Evolutionary conservation across 2,888 invertebrate species (phyloP), one percentile per base, ranked within the genome.

Genomic region (Agrochola lota): DNA sequence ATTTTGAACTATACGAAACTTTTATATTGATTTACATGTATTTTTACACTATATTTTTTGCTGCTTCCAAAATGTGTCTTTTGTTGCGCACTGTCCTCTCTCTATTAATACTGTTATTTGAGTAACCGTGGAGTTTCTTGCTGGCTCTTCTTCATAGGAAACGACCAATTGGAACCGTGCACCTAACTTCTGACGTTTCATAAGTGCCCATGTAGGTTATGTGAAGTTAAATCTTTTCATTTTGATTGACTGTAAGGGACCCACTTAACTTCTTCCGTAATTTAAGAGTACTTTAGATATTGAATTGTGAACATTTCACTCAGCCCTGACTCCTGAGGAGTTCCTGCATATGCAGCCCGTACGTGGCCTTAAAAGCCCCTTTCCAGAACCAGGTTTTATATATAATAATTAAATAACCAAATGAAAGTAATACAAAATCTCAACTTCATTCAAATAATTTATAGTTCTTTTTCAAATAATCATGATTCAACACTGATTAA

Each of bases 401-500:
- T n/a, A n/a, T n/a, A 11, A 40, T 4, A 60, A 49, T 20, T 2
- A 23, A 30, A 60, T 40, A 7, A 57, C 17, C 6, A 20, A 66
- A 66, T 26, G 6, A 20, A 8, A 67, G n/a, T 11, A 11, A 30
- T 20, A 66, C 11, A 43, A 66, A 23, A 11, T 4, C 23, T 23
- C 9, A 69, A 26, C 40, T 30, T 23, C 12, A 49, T 17, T 52
- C 17, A 17, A 26, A 66, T 43, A 66, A 43, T 6, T 66, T n/a
- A 0, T 15, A 12, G n/a, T n/a, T 40, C 5, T n/a, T 2, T 15
- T 26, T 7, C 3, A 17, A 0, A 26, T 7, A n/a, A 30, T 12
- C 3, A 2, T 17, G 0, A 20, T 9, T 63, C 7, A n/a, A 26
- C 12, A n/a, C n/a, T 52, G 12, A 40, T 30, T 40, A 40, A 26